Percentiles rank a stretch among this genome's conserved stretches.
Conservation (phyloP, 2,797 vertebrate genomes). For the Amblyraja radiata region DNA sequence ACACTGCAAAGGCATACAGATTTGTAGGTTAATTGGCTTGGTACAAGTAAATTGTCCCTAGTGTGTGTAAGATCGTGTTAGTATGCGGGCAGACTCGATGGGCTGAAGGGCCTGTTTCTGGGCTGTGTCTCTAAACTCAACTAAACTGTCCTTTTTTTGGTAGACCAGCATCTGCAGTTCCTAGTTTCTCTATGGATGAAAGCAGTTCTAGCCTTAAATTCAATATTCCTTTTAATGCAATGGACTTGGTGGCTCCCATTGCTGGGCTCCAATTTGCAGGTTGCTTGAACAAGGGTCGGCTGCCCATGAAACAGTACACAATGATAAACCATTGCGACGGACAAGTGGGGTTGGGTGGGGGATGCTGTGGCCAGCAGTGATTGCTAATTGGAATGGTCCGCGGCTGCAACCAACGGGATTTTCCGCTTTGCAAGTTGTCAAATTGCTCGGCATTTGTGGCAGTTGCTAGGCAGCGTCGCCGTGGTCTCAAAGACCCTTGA, state of each 20-base stretch:
- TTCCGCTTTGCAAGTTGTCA: background rate
- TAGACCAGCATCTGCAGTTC: no score
- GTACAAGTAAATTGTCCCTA: no score
- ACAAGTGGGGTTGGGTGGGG: conserved; percentile 39
- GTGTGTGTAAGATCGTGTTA: no score
- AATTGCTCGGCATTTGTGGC: background rate
- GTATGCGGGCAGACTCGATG: no score
- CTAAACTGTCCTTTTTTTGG: no score
- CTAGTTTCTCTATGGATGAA: no score
- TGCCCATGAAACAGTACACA: background rate
- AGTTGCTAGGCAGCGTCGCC: background rate
- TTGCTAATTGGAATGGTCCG: background rate
- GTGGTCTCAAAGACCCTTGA: background rate
- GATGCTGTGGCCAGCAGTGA: conserved; percentile 19
- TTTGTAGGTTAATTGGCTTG: no score
- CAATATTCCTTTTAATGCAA: no score
- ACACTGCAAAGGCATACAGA: no score
- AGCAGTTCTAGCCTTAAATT: no score
- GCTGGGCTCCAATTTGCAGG: background rate
- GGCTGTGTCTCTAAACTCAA: no score
- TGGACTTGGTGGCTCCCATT: background rate
- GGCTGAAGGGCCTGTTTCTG: no score
- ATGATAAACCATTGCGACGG: conserved; percentile 39
- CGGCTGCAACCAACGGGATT: conserved; percentile 19
- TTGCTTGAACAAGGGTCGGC: background rate